These are phyloP conservation scores for Hypotaenidia philippensis DNA, from an alignment of 2,797 vertebrate species.

Conservation along the genomic window DNA sequence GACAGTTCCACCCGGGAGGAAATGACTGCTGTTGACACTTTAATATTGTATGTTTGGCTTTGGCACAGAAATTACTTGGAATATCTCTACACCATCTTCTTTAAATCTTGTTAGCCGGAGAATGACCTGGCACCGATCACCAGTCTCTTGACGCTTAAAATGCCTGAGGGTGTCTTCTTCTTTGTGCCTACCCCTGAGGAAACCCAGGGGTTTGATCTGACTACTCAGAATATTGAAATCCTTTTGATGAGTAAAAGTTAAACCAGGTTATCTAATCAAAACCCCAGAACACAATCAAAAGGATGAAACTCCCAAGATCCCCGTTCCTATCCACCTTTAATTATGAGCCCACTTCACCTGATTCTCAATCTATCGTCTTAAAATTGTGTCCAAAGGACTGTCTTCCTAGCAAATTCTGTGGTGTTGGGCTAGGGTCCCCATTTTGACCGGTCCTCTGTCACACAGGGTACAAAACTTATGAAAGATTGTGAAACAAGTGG, in stretches of 20 bases:
- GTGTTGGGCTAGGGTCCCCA: background rate
- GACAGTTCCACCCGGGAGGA: background rate
- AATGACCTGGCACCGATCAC: background rate
- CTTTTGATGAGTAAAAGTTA: background rate
- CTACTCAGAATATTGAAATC: background rate
- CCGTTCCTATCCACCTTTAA: background rate
- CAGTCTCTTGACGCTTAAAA: background rate
- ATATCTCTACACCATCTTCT: background rate
- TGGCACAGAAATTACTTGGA: background rate
- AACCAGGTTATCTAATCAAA: background rate
- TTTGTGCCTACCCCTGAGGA: background rate
- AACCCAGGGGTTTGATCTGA: background rate
- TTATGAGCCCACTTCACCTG: background rate
- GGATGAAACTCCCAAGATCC: background rate
- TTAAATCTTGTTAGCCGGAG: background rate
- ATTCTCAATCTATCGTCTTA: background rate
- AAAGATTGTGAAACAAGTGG: conserved; percentile 11
- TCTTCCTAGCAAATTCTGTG: background rate
- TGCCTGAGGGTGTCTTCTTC: background rate
- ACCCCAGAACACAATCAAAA: background rate
- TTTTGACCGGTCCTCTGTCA: background rate
- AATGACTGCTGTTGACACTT: background rate
- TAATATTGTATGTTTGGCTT: background rate
- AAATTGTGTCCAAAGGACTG: background rate
- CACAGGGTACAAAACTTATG: background rate